Evolutionary conservation across 1,140 invertebrate species (phyloP).

Genomic region (Drosophila carrolli): DNA sequence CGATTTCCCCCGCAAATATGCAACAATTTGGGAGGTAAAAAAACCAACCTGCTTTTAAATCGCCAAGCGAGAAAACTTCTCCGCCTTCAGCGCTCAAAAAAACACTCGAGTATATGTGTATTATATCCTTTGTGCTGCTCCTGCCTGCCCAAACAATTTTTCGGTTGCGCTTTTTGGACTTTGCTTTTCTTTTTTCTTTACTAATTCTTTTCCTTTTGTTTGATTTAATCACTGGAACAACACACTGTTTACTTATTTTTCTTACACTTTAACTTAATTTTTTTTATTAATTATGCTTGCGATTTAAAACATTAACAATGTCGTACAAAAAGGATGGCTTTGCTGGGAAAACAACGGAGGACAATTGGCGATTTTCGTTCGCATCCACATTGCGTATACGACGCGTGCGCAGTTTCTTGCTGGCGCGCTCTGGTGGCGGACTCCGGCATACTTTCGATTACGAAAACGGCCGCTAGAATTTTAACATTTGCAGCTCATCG

Average conservation of each 20-base stretch:
- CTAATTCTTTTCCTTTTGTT: slow-evolving; percentile 13
- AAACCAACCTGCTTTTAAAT: slow-evolving; percentile 57
- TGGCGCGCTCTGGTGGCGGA: slow-evolving; percentile 16
- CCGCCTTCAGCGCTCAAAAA: slow-evolving; percentile 11
- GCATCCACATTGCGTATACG: slow-evolving; percentile 31
- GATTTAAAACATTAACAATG: slow-evolving; percentile 15
- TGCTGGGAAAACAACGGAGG: slow-evolving; percentile 25
- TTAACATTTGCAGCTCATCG: slow-evolving; percentile 51
- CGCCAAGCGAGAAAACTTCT: slow-evolving; percentile 36
- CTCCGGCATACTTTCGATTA: background rate
- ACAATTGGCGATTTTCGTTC: slow-evolving; percentile 42
- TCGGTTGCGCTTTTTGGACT: slow-evolving; percentile 41
- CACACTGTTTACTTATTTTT: slow-evolving; percentile 2
- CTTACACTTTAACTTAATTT: slow-evolving; percentile 1
- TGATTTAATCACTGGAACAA: slow-evolving; percentile 17
- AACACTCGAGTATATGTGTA: slow-evolving; percentile 1
- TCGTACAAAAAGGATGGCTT: slow-evolving; percentile 31
- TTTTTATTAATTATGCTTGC: background rate
- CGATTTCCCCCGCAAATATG: slow-evolving; percentile 2
- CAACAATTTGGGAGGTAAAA: slow-evolving; percentile 23
- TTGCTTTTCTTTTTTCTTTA: slow-evolving; percentile 6
- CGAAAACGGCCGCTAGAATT: slow-evolving; percentile 24
- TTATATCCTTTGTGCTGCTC: slow-evolving; percentile 15
- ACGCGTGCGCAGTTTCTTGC: slow-evolving; percentile 23
- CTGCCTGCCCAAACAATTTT: slow-evolving; percentile 57